Conservation (phyloP, 2,797 vertebrate species). For the Mallotus villosus region DNA sequence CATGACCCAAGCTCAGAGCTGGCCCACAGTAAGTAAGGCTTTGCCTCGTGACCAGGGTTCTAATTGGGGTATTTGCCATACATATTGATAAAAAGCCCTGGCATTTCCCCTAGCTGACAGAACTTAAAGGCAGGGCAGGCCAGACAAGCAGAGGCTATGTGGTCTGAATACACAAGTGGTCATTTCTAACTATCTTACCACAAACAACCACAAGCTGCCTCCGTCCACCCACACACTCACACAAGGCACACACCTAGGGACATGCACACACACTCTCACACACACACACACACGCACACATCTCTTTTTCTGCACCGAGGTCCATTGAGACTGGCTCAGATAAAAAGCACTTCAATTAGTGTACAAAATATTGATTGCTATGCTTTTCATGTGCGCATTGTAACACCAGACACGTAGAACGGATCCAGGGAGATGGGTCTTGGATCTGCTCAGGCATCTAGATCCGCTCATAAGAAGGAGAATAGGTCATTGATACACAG, state of each 20-base stretch:
- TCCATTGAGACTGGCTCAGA: constrained; percentile 68
- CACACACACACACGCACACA: constrained; percentile 6
- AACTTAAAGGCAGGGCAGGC: constrained; percentile 59
- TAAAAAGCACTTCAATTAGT: constrained; percentile 79
- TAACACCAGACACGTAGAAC: constrained; percentile 68
- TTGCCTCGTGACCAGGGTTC: constrained; percentile 45
- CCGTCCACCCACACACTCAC: background rate
- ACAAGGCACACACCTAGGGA: background rate
- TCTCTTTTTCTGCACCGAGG: constrained; percentile 30
- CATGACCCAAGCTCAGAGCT: constrained; percentile 29
- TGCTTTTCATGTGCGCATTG: constrained; percentile 74
- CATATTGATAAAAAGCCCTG: constrained; percentile 59
- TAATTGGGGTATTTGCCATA: constrained; percentile 53
- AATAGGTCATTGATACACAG: constrained; percentile 51
- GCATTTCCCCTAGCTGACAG: constrained; percentile 50
- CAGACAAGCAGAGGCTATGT: constrained; percentile 52
- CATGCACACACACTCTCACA: constrained; percentile 7
- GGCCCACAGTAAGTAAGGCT: constrained; percentile 40
- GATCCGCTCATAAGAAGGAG: constrained; percentile 53
- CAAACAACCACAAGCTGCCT: background rate
- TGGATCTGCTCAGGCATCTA: constrained; percentile 54
- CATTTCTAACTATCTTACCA: constrained; percentile 52
- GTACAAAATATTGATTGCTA: constrained; percentile 80
- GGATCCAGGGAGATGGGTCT: constrained; percentile 54
- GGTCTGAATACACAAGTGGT: constrained; percentile 61